Evolutionary conservation across 2,113 vertebrate genomes (phyloP).

Genomic region (Anthoscopus minutus): DNA sequence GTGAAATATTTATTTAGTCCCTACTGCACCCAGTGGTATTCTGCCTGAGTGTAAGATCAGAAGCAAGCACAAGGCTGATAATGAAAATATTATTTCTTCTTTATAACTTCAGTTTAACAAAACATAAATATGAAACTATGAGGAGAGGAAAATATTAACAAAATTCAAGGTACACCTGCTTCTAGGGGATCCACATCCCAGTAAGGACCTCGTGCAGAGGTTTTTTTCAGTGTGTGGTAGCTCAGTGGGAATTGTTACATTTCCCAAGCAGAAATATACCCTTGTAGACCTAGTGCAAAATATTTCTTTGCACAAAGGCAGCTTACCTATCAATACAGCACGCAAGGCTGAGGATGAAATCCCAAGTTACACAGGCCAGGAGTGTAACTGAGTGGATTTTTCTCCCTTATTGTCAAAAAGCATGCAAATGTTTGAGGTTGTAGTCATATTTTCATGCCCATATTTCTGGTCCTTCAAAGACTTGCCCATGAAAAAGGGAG

Average conservation of each 20-base stretch:
- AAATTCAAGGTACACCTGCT: background rate
- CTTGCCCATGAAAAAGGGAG: background rate
- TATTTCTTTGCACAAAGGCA: background rate
- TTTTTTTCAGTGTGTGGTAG: background rate
- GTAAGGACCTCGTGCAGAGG: background rate
- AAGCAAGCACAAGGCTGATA: background rate
- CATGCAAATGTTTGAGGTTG: background rate
- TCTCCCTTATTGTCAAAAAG: background rate
- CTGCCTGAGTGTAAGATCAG: background rate
- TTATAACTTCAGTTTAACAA: background rate
- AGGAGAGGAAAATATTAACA: too few relatives aligned
- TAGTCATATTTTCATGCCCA: background rate
- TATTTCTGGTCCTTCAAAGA: background rate
- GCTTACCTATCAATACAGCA: too few relatives aligned
- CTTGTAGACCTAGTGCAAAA: background rate
- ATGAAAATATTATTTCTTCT: background rate
- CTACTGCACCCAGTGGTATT: background rate
- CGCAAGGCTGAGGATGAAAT: background rate
- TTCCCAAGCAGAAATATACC: background rate
- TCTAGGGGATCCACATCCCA: background rate
- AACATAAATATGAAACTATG: too few relatives aligned
- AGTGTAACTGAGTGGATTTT: background rate
- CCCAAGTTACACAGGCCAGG: background rate
- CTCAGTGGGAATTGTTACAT: background rate
- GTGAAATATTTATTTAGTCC: background rate